Percentiles rank a stretch among this genome's conserved stretches.
Evolutionary conservation across 2,113 vertebrate species (phyloP).

Genomic region (Prunella fulvescens): DNA sequence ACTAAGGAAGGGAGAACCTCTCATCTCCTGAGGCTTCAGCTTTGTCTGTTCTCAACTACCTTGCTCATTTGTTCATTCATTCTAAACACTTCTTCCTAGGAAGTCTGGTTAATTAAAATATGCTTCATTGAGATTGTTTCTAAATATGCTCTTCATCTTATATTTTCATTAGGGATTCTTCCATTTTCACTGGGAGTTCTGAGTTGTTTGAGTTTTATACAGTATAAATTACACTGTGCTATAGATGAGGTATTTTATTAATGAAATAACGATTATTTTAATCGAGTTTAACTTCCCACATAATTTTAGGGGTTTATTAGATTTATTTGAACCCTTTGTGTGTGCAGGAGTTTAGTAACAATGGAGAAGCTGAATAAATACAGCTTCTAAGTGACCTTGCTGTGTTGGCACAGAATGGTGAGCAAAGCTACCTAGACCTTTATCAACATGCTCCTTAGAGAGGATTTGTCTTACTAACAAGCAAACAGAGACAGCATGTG

Average conservation of each 20-base stretch:
- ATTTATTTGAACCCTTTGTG: background rate
- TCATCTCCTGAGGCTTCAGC: background rate
- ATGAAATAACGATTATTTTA: background rate
- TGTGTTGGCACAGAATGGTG: background rate
- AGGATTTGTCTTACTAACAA: slow-evolving; percentile 49
- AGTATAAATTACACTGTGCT: background rate
- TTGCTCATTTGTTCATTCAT: background rate
- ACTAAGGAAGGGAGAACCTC: background rate
- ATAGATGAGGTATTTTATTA: background rate
- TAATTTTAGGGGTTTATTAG: background rate
- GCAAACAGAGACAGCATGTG: background rate
- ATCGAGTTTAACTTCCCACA: background rate
- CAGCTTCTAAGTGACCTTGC: background rate
- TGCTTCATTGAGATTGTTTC: background rate
- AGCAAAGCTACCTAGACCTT: background rate
- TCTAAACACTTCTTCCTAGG: background rate
- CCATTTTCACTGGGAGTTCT: background rate
- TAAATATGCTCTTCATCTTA: background rate
- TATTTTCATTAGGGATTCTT: background rate
- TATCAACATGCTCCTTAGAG: background rate
- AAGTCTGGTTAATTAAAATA: background rate
- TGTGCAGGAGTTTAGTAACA: background rate
- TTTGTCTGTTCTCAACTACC: background rate
- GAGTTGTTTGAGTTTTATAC: background rate
- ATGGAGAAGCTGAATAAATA: background rate